phyloP scores from a whole-genome alignment of 2,888 invertebrate species.

The Achlya flavicornis region DNA sequence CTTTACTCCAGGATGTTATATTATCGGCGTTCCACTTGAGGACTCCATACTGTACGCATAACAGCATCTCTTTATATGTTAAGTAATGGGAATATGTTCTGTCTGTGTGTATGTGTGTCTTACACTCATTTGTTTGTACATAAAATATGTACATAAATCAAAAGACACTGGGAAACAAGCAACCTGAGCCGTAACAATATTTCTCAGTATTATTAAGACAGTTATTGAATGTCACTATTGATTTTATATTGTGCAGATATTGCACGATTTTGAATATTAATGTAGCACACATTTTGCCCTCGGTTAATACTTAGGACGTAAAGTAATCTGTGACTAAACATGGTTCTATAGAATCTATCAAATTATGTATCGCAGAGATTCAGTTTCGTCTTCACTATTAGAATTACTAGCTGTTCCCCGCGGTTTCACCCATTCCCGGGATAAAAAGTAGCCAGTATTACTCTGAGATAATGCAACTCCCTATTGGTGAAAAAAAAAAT shows the following conservation, averaged over 20 bases:
- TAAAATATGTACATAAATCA: slow-evolving; percentile 7
- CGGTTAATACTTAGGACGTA: neutral
- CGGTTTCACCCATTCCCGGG: no score
- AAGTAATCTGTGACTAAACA: neutral
- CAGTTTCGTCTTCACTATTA: no score
- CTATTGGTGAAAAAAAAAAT: no score
- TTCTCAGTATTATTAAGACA: slow-evolving; percentile 7
- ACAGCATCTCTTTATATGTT: slow-evolving; percentile 5
- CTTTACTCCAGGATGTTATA: slow-evolving; percentile 24
- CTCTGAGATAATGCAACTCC: no score
- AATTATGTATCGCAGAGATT: neutral
- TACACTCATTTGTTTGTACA: neutral
- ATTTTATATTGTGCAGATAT: slow-evolving; percentile 1
- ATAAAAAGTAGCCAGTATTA: no score
- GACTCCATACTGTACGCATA: neutral
- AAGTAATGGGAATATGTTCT: slow-evolving; percentile 5
- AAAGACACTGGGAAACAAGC: neutral
- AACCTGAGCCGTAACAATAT: neutral
- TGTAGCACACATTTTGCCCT: neutral
- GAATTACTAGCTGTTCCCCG: no score
- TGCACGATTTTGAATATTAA: slow-evolving; percentile 3
- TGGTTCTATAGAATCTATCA: neutral
- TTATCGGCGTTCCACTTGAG: slow-evolving; percentile 27
- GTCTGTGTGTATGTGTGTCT: no score
- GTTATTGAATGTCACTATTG: neutral